Evolutionary conservation across 2,888 invertebrate species (phyloP).

Genomic region (Oxyteleia sp.): DNA sequence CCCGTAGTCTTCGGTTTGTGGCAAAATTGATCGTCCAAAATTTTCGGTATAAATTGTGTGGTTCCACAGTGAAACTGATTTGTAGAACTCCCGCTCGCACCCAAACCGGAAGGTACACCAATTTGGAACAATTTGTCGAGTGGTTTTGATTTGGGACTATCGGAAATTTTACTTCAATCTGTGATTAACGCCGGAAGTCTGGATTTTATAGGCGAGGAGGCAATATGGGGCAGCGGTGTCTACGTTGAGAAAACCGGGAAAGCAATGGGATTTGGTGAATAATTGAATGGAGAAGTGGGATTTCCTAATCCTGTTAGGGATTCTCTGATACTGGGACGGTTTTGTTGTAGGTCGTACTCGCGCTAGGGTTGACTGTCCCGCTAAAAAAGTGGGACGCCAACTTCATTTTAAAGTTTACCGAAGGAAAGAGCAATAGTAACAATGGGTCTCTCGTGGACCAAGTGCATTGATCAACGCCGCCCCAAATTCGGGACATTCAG

Average conservation of each 20-base stretch:
- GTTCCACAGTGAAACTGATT: too few relatives aligned
- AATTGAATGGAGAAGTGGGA: conserved; percentile 30
- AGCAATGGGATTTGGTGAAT: conserved; percentile 21
- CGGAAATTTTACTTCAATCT: background rate
- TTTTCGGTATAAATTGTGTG: conserved; percentile 1
- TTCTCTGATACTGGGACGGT: too few relatives aligned
- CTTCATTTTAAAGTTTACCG: too few relatives aligned
- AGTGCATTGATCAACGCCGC: too few relatives aligned
- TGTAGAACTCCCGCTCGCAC: too few relatives aligned
- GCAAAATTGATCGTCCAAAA: background rate
- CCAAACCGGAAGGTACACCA: too few relatives aligned
- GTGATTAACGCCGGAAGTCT: conserved; percentile 4
- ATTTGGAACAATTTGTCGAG: conserved; percentile 7
- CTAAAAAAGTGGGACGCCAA: conserved; percentile 32
- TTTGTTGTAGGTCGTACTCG: too few relatives aligned
- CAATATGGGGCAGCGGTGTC: too few relatives aligned
- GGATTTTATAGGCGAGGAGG: background rate
- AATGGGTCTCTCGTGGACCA: background rate
- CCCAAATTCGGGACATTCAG: too few relatives aligned
- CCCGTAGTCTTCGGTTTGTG: too few relatives aligned
- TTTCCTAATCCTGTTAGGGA: conserved; percentile 42
- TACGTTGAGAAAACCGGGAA: background rate
- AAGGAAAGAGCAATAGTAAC: too few relatives aligned
- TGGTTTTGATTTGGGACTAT: conserved; percentile 2
- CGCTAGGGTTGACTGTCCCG: too few relatives aligned